A percentile compares a stretch with the other conserved stretches of the same genome.
Evolutionary conservation across 2,797 vertebrate genomes (phyloP).

Genomic region (Lithobates sylvaticus): DNA sequence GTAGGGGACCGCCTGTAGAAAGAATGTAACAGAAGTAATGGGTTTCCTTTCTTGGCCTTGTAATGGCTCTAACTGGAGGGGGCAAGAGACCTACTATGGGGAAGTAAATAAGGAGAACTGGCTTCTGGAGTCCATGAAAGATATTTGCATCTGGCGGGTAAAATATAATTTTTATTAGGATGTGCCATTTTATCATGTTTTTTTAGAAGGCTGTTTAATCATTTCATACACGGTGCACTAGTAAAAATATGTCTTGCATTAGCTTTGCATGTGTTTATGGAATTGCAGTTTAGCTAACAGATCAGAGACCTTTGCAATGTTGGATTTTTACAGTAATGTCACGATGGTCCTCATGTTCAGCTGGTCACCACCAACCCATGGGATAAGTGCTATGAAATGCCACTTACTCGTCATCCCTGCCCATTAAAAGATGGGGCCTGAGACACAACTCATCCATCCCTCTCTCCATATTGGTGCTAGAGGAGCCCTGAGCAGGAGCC

Average conservation of each 20-base stretch:
- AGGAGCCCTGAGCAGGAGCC: slow-evolving; percentile 24
- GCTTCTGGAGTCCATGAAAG: background rate
- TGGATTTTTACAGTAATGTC: background rate
- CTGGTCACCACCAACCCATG: background rate
- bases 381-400: background rate
- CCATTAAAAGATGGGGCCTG: slow-evolving; percentile 25
- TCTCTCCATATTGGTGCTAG: slow-evolving; percentile 22
- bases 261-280: background rate
- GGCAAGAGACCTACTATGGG: too few species aligned
- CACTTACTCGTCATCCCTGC: background rate
- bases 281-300: background rate
- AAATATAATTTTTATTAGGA: too few species aligned
- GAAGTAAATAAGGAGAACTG: background rate
- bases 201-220: background rate
- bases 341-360: background rate
- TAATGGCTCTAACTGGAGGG: background rate
- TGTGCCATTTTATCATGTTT: too few species aligned
- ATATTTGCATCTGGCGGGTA: too few species aligned
- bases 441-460: slow-evolving; percentile 37
- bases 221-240: background rate
- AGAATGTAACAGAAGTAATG: background rate
- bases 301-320: background rate
- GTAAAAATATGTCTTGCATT: background rate
- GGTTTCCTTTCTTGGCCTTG: too few species aligned
- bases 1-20: too few species aligned